Evolutionary conservation across 2,888 invertebrate species (phyloP), one percentile per base, ranked within the genome.

Genomic region (Mycalesis mineus): DNA sequence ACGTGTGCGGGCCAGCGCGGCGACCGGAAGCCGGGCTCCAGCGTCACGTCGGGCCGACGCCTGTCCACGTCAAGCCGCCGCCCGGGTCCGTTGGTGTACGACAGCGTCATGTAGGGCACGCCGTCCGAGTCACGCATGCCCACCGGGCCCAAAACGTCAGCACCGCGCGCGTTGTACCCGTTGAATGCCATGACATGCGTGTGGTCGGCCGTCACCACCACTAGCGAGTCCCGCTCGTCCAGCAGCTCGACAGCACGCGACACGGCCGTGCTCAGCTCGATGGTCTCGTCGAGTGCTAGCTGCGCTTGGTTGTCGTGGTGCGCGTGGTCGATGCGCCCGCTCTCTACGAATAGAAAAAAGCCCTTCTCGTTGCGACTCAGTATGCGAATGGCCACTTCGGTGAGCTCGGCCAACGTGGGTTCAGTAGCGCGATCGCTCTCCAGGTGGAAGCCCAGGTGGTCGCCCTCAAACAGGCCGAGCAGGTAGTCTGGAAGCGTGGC

Each of bases 141-240:
- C 1, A 68, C 64, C 1, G 80, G 45, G 0, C 77, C 78, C 44
- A 73, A 64, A 22, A 80, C 70, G 40, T 72, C 69, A 33, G 67
- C 66, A 7, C 78, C 78, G 45, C 93, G 83, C 13, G 78, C 75
- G 1, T 92, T 88, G 74, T 95, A 95, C 0, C 95, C 95, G 28
- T 90, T 88, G 61, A 91, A 86, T 44, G 90, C 86, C 88, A 95
- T 91, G 0, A 92, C 91, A 72, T 95, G 94, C 0, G 94, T 91
- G 72, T 95, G 94, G 79, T 95, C 94, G 0, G 94, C 89, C 0
- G 94, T 94, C 5, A 94, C 95, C 11, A 95, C 91, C 29, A 95
- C 91, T 28, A 96, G 80, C 0, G 95, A 95, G 52, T 95, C 94
- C 1, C 91, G 80, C 11, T 80, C 79, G 48, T 77, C 55, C 3